These are phyloP conservation scores for Dromius quadrimaculatus DNA, from an alignment of 2,888 invertebrate species.

Conservation along the genomic window DNA sequence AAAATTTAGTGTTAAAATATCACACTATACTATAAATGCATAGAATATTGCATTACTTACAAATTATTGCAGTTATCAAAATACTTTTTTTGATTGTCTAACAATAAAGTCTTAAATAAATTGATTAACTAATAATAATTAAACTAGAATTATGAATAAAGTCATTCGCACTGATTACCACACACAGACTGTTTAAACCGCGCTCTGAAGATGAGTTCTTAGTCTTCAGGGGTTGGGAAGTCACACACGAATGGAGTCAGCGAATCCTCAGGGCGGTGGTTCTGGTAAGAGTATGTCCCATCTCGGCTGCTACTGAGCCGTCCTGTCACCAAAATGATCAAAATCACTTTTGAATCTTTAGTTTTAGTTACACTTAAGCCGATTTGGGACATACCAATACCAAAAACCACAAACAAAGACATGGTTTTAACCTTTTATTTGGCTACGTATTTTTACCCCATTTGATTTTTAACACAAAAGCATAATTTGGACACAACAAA, in stretches of 20 bases:
- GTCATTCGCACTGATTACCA: constrained; percentile 16
- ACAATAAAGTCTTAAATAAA: constrained; percentile 8
- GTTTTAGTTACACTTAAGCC: constrained; percentile 34
- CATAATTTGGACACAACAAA: constrained; percentile 13
- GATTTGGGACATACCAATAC: constrained; percentile 47
- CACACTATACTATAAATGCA: constrained; percentile 10
- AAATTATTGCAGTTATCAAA: constrained; percentile 29
- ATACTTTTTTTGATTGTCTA: constrained; percentile 18
- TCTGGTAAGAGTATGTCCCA: constrained; percentile 45
- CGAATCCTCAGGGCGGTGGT: constrained; percentile 24
- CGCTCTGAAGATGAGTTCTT: neutral
- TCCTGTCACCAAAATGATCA: constrained; percentile 43
- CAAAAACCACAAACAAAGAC: constrained; percentile 37
- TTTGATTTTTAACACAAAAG: too few species aligned
- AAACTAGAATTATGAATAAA: constrained; percentile 10
- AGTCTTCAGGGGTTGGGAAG: neutral
- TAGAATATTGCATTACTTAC: constrained; percentile 8
- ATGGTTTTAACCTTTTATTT: too few species aligned
- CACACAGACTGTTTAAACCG: constrained; percentile 9
- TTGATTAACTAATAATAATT: constrained; percentile 9
- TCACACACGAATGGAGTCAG: constrained; percentile 38
- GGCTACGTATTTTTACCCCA: too few species aligned
- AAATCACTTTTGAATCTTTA: constrained; percentile 5
- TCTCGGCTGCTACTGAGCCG: constrained; percentile 44
- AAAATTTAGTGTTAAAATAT: constrained; percentile 19